Evolutionary conservation across 2,113 vertebrate genomes (phyloP).

Genomic region (Anhinga anhinga): DNA sequence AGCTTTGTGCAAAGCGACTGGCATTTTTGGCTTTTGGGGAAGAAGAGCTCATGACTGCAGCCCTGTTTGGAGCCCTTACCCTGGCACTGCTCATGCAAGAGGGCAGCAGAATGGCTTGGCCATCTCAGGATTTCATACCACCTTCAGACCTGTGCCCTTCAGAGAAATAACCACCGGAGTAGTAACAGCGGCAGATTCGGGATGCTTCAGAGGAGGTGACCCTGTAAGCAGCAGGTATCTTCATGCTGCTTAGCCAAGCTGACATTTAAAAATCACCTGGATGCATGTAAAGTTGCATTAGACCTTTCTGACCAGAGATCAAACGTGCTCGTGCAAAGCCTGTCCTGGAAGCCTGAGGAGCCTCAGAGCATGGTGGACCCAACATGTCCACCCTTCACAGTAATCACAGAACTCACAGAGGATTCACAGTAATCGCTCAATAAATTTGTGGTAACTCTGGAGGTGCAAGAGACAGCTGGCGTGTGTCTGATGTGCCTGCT

Average conservation of each 20-base stretch:
- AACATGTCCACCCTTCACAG: too few species aligned
- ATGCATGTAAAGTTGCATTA: not conserved
- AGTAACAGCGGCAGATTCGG: not conserved
- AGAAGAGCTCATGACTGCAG: not conserved
- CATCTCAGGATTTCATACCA: not conserved
- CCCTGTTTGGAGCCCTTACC: not conserved
- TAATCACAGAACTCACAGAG: too few species aligned
- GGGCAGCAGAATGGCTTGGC: not conserved
- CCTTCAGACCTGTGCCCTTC: not conserved
- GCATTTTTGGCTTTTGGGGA: not conserved
- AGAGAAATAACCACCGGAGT: not conserved
- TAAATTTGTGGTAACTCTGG: not conserved
- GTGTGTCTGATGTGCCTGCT: not conserved
- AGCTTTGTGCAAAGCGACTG: not conserved
- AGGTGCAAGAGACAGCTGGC: not conserved
- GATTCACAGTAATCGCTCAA: accelerated
- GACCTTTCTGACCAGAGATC: not conserved
- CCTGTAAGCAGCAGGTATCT: not conserved
- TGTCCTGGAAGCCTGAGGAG: not conserved
- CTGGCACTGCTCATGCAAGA: not conserved
- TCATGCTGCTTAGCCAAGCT: not conserved
- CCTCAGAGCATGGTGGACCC: not conserved
- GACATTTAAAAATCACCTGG: not conserved
- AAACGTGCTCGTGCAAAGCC: not conserved
- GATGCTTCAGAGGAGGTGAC: not conserved